A percentile compares a stretch with the other conserved stretches of the same genome.
These are phyloP conservation scores for Chaitophorus viminalis DNA, from an alignment of 2,888 invertebrate species.

Conservation along the genomic window DNA sequence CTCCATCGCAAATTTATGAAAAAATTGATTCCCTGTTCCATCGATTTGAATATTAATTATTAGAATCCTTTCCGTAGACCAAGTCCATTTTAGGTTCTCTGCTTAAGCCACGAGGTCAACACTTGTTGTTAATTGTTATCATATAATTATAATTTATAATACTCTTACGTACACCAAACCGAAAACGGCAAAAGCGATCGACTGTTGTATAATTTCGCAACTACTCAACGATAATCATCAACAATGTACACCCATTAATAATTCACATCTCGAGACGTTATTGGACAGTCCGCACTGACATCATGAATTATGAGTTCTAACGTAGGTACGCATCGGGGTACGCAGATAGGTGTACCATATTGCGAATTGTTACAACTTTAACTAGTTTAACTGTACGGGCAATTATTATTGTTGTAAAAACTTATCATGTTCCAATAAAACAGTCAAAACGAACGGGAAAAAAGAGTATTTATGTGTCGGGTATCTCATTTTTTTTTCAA, in stretches of 20 bases:
- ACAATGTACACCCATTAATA: slow-evolving; percentile 16
- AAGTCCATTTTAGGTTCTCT: too few relatives aligned
- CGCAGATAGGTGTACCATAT: background rate
- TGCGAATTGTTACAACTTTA: background rate
- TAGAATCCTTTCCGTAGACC: too few relatives aligned
- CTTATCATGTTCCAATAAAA: background rate
- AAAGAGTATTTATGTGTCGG: background rate
- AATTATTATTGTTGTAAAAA: background rate
- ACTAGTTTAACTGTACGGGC: too few relatives aligned
- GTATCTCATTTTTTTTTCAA: background rate
- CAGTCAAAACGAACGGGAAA: background rate
- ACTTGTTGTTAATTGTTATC: background rate
- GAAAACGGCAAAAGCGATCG: background rate
- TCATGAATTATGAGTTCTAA: too few relatives aligned
- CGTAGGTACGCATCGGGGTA: too few relatives aligned
- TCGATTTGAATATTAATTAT: too few relatives aligned
- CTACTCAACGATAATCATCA: slow-evolving; percentile 18
- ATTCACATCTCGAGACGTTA: background rate
- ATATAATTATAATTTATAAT: too few relatives aligned
- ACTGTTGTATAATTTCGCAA: slow-evolving; percentile 17
- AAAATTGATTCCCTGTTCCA: too few relatives aligned
- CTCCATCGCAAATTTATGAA: too few relatives aligned
- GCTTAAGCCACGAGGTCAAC: background rate
- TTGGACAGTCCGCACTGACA: too few relatives aligned
- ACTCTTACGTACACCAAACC: too few relatives aligned